Conservation (phyloP, 2,113 vertebrate genomes). For the Leucopternis melanops region DNA sequence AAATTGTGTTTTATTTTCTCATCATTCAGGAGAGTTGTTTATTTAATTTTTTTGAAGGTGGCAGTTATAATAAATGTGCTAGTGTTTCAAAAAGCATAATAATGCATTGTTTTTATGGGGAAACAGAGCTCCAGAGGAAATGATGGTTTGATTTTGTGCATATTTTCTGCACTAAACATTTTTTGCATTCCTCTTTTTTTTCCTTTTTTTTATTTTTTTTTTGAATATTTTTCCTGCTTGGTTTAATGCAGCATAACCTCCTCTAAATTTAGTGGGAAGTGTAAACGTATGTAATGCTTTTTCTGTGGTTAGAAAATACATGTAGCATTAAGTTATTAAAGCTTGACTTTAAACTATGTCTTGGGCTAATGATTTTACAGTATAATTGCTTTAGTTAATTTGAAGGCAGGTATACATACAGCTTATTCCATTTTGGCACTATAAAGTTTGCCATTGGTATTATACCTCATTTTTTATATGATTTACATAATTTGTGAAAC, state of each 20-base stretch:
- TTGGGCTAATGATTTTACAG: conserved; percentile 68
- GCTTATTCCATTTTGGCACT: conserved; percentile 65
- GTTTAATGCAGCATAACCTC: conserved; percentile 62
- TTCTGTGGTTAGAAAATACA: conserved; percentile 61
- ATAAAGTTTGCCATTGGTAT: conserved; percentile 66
- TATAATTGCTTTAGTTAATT: conserved; percentile 64
- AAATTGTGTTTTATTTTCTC: background rate
- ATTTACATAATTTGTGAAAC: conserved; percentile 68
- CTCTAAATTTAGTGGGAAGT: conserved; percentile 54
- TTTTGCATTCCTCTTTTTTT: background rate
- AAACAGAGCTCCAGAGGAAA: background rate
- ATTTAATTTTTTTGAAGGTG: background rate
- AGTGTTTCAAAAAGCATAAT: background rate
- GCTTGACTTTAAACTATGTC: conserved; percentile 63
- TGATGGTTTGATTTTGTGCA: background rate
- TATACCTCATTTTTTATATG: conserved; percentile 60
- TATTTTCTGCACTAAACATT: conserved; percentile 14
- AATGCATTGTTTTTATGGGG: background rate
- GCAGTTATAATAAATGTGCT: background rate
- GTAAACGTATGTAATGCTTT: conserved; percentile 59
- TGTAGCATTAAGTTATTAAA: conserved; percentile 67
- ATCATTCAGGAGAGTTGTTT: background rate
- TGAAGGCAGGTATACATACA: conserved; percentile 64
- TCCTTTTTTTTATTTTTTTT: background rate
- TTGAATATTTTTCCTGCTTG: conserved; percentile 1